Evolutionary conservation across 2,888 invertebrate genomes (phyloP), one percentile per base, ranked within the genome.

Genomic region (Apodemia mormo): DNA sequence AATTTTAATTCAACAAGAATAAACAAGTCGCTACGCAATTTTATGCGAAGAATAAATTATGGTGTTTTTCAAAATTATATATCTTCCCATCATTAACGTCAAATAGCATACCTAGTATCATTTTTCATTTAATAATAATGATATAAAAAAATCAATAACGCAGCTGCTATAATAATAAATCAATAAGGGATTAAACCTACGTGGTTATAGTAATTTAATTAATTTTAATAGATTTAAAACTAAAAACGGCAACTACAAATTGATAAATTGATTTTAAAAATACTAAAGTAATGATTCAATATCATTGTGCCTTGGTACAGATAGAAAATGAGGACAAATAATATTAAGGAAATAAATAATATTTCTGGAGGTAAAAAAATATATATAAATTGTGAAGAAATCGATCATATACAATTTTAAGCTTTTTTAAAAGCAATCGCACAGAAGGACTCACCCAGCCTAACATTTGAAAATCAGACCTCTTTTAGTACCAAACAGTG

Each of bases 151-250:
- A 58, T 56, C 58, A 58, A 58, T 58, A 58, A 58, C 29, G 58
- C 68, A 68, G 68, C 68, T 65, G 68, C 64, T 45, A 52, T 49
- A 64, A 65, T 58, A 30, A 58, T 45, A 58, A 10, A 58, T 58
- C 58, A 58, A 58, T 58, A 58, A 58, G 29, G 29, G 58, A 61
- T 64, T 68, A 64, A 22, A 49, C 33, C 68, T 64, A 49, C 65
- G 49, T 29, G 7, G 61, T 68, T 68, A 52, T 65, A 52, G 68
- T 65, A 65, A 65, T 65, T 68, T 52, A 68, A 68, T 68, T 68
- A 65, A 68, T 52, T 68, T 52, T 52, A 65, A 68, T 68, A 65
- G 68, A 45, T 45, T 68, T 52, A 68, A 68, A 64, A 22, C 68
- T 65, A 64, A 68, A 52, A 68, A 68, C 49, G 22, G 40, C 49